phyloP scores from a whole-genome alignment of 2,797 vertebrate genomes.

The Gorsachius magnificus region DNA sequence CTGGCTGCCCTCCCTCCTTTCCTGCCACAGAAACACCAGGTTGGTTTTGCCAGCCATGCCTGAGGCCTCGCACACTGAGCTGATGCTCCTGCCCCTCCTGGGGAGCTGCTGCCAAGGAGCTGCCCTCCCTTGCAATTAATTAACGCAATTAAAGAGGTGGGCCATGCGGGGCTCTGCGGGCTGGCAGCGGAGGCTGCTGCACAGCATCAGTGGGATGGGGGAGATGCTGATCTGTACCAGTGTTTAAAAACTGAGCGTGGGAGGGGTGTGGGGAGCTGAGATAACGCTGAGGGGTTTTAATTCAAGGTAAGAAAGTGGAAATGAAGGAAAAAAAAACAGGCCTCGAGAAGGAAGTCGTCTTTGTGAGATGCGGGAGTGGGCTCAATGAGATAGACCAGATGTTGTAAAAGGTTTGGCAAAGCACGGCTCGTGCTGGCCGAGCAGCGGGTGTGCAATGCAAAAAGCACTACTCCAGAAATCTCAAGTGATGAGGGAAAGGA shows the following conservation, averaged over 20 bases:
- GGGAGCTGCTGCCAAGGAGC: neutral
- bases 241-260: neutral
- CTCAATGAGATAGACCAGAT: neutral
- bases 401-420: neutral
- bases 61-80: rapidly evolving
- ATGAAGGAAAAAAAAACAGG: neutral
- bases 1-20: rapidly evolving
- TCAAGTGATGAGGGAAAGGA: neutral
- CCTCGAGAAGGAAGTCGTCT: rapidly evolving
- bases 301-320: neutral
- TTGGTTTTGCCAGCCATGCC: neutral
- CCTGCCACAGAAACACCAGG: neutral
- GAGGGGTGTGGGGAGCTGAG: neutral
- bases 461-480: neutral
- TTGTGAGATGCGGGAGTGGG: neutral
- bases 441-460: neutral
- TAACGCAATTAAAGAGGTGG: neutral
- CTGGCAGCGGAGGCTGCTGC: neutral
- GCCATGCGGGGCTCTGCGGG: neutral
- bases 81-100: neutral
- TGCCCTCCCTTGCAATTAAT: constrained; percentile 38
- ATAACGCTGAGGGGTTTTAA: neutral
- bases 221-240: neutral
- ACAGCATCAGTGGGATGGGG: neutral
- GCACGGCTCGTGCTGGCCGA: neutral